Evolutionary conservation across 2,113 vertebrate species (phyloP), one percentile per base, ranked within the genome.

Genomic region (Cryptotis parvus): DNA sequence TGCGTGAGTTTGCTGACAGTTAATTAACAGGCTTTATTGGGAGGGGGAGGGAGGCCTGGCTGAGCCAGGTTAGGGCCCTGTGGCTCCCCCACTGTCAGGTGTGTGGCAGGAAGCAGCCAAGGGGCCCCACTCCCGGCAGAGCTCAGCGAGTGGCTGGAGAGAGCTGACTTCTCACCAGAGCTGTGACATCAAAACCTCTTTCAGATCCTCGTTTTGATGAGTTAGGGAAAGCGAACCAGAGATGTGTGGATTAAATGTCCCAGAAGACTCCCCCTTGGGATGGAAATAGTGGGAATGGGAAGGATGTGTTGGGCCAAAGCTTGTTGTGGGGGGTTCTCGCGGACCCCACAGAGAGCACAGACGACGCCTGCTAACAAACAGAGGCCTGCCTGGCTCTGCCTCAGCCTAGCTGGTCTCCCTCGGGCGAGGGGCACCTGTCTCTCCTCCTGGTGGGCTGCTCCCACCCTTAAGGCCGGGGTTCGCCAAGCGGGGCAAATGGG

Each of bases 151-250:
- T 92, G 66, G 79, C 91, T 66, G 24, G 55, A 74, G 94, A 93
- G 87, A 45, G 92, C 92, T 69, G 72, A 84, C 78, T 77, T 92
- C 84, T 0, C 20, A 78, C 45, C 80, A 81, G 70, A 84, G 77
- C 87, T 63, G 45, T 22, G 68, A 94, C 89, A 93, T 92, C 95
- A 94, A 95, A 96, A 90, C 74, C 39, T 87, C 81, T 78, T 88
- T 73, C 78, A 69, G 45, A 82, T 87, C 91, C 75, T 94, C 39
- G 33, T 91, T 94, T 94, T 79, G 92, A 90, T 91, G 94, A 90
- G 84, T 94, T 93, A 85, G 87, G 70, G 87, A 93, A 95, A 97
- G 93, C 69, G 92, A 96, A 85, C 77, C 94, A 95, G 90, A 93
- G 94, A 94, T 83, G 83, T 4, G 80, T 70, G 58, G 80, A 92